Percentiles rank a stretch among this genome's conserved stretches.
These are phyloP conservation scores for Itoplectis maculator DNA, from an alignment of 2,888 invertebrate species.

Conservation along the genomic window DNA sequence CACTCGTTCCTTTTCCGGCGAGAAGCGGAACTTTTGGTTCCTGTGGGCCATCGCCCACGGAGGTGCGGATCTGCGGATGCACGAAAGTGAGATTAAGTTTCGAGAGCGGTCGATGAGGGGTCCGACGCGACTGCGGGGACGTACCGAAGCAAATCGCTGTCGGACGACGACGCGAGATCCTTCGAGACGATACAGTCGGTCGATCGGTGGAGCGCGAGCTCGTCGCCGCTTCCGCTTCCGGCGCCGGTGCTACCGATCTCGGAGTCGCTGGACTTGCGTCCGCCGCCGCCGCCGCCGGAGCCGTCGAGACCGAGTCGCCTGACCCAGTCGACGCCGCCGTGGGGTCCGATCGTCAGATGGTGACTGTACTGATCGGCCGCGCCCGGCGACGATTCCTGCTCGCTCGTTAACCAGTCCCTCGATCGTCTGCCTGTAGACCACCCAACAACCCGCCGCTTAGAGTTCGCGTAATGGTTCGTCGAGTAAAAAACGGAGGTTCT, in stretches of 20 bases:
- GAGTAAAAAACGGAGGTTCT: not conserved
- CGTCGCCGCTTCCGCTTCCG: slow-evolving; percentile 85
- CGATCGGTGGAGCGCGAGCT: slow-evolving; percentile 89
- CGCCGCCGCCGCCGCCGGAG: slow-evolving; percentile 78
- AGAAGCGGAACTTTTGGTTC: slow-evolving; percentile 83
- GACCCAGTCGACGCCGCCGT: slow-evolving; percentile 89
- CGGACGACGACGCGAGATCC: slow-evolving; percentile 87
- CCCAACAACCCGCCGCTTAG: not conserved
- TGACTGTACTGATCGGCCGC: slow-evolving; percentile 84
- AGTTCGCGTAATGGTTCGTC: not conserved
- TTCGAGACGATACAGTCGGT: slow-evolving; percentile 92
- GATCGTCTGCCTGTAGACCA: slow-evolving; percentile 78
- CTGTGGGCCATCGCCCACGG: slow-evolving; percentile 85
- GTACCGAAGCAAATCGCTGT: slow-evolving; percentile 86
- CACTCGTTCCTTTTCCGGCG: slow-evolving; percentile 82
- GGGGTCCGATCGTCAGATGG: slow-evolving; percentile 88
- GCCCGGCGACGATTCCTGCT: slow-evolving; percentile 79
- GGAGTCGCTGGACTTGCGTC: slow-evolving; percentile 84
- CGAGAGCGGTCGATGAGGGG: not conserved
- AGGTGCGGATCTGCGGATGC: slow-evolving; percentile 85
- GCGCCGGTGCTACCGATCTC: slow-evolving; percentile 80
- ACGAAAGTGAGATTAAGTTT: not conserved
- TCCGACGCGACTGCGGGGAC: too few relatives aligned
- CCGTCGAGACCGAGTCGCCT: slow-evolving; percentile 86
- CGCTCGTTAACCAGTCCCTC: slow-evolving; percentile 80